phyloP scores from a whole-genome alignment of 1,140 invertebrate species.

The Oryctes rhinoceros region DNA sequence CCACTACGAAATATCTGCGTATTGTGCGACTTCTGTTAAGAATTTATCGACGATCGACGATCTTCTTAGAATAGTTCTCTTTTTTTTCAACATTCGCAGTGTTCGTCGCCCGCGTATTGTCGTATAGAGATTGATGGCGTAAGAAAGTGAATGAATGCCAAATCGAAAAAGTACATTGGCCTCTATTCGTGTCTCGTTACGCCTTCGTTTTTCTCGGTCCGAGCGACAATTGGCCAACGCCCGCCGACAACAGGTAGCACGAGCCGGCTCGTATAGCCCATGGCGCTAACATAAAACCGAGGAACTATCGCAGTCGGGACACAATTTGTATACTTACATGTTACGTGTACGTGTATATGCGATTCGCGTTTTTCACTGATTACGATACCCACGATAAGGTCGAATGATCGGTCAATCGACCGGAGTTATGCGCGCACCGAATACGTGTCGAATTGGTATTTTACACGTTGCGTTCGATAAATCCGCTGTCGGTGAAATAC shows the following conservation, averaged over 20 bases:
- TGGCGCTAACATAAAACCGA: slow-evolving; percentile 3
- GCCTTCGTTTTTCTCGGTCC: slow-evolving; percentile 7
- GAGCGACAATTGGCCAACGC: slow-evolving; percentile 27
- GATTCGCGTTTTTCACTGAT: background rate
- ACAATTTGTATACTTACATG: background rate
- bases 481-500: slow-evolving; percentile 20
- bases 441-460: slow-evolving; percentile 19
- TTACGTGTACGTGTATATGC: background rate
- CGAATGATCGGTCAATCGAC: background rate
- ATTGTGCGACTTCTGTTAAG: too few relatives aligned
- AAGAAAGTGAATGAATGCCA: slow-evolving; percentile 34
- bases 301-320: background rate
- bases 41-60: too few relatives aligned
- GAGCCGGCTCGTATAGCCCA: slow-evolving; percentile 1
- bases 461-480: slow-evolving; percentile 15
- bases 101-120: background rate
- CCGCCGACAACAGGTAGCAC: slow-evolving; percentile 29
- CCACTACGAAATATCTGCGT: too few relatives aligned
- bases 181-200: slow-evolving; percentile 31
- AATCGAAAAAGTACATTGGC: slow-evolving; percentile 28
- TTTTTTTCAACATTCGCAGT: background rate
- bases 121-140: background rate
- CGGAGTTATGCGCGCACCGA: background rate
- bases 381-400: background rate
- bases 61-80: too few relatives aligned